Base-by-base conservation (phyloP, 2,113 vertebrate genomes). In the Sakesphorus luctuosus region DNA sequence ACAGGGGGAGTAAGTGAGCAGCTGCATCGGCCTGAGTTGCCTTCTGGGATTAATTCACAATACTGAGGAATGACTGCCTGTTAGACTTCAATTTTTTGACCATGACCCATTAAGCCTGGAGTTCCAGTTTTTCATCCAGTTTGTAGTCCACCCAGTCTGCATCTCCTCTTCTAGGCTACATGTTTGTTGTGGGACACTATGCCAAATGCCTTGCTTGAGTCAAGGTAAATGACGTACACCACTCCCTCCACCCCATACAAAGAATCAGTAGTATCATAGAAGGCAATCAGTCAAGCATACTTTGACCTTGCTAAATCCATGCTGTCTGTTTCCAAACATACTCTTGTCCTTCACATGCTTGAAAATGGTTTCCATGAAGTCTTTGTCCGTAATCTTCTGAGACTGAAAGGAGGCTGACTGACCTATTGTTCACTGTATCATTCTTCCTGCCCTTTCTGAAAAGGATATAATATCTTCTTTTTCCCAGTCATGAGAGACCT, bases 1-100 rank as follows among this genome's bases (percentile, higher is more conserved):
- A 47, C n/a, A 35, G 5, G 5, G 3, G 6, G 10, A 61, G 16
- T 16, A 13, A n/a, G 38, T 0, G 0, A 53, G 38, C 5, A 11
- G 53, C 53, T 67, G 28, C 0, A 0, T 52, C 23, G 46, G 28
- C 35, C 38, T 52, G 53, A 74, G 15, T 18, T n/a, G 23, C n/a
- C 53, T 38, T 7, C 46, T 82, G 40, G 24, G 24, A 13, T 89
- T 76, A 68, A 53, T 76, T 61, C 5, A 35, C 17, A 53, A 20
- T 15, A 47, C 10, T 35, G n/a, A 81, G 35, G 33, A 77, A 43
- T 77, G 71, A 44, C 25, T 59, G 31, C 11, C 49, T 74, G n/a
- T 53, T 73, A 73, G 46, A 80, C 23, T 78, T 87, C 20, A 7
- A 13, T 36, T 49, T 92, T 8, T 81, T 75, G 38, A 52, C 43